These are phyloP conservation scores for Macrostomum lignano DNA, from an alignment of 1,140 invertebrate species.

Conservation along the genomic window DNA sequence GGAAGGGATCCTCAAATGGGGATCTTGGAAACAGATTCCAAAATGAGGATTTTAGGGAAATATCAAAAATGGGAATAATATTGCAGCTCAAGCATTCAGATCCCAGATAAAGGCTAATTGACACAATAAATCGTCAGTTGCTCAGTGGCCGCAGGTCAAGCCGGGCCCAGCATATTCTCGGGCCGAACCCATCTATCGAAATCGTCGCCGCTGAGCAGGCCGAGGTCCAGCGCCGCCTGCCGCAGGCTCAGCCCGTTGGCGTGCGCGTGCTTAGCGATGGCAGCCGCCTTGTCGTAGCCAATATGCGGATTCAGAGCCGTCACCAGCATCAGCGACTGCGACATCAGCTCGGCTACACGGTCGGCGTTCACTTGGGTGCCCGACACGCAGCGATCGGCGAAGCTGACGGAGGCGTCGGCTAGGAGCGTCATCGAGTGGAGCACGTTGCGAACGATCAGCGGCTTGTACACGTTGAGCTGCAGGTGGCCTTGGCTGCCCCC, in stretches of 20 bases:
- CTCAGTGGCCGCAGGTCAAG: no score
- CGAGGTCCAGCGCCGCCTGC: constrained; percentile 59
- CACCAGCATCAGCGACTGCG: constrained; percentile 88
- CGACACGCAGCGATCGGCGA: constrained; percentile 67
- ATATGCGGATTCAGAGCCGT: constrained; percentile 92
- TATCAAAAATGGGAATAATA: no score
- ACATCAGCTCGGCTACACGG: constrained; percentile 49
- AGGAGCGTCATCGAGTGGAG: constrained; percentile 59
- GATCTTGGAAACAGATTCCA: no score
- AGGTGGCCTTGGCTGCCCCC: constrained; percentile 93
- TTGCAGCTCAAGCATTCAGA: no score
- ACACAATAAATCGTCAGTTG: no score
- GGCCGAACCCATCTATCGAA: no score
- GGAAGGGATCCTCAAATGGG: no score
- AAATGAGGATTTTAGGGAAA: no score
- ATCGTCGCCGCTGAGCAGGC: constrained; percentile 52
- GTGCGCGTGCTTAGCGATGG: constrained; percentile 83
- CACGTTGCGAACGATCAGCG: constrained; percentile 83
- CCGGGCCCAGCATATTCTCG: no score
- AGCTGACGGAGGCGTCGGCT: constrained; percentile 51
- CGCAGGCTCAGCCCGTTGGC: constrained; percentile 66
- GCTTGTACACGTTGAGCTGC: constrained; percentile 95
- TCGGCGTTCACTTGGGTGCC: constrained; percentile 59
- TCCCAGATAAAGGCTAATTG: no score
- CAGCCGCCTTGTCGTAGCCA: constrained; percentile 71